phyloP scores from a whole-genome alignment of 2,113 vertebrate species.

The Glareola pratincola region DNA sequence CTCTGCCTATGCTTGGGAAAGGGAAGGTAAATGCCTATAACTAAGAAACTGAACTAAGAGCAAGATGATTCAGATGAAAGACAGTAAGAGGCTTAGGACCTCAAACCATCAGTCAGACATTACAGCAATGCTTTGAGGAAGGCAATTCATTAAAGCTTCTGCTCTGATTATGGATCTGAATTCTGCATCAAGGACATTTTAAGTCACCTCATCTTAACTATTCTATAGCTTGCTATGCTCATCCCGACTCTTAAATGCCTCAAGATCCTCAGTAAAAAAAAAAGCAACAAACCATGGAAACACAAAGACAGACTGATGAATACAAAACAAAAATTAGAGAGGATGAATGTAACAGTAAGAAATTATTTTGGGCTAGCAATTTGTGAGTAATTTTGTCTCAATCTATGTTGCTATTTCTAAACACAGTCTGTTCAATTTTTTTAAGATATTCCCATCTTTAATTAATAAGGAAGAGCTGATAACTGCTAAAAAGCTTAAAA shows the following conservation, averaged over 20 bases:
- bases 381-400: neutral
- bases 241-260: neutral
- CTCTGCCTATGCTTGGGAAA: neutral
- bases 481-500: neutral
- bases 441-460: neutral
- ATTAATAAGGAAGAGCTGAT: constrained; percentile 18
- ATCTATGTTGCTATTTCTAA: neutral
- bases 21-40: neutral
- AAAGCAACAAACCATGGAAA: neutral
- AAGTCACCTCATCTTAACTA: neutral
- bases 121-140: neutral
- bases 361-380: neutral
- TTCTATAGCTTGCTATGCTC: neutral
- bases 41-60: neutral
- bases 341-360: neutral
- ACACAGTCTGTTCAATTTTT: neutral
- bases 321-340: neutral
- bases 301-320: neutral
- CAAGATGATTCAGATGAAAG: neutral
- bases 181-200: neutral
- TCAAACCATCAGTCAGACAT: neutral
- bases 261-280: neutral
- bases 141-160: constrained; percentile 1
- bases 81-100: neutral
- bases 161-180: neutral